These are phyloP conservation scores for Tachina fera DNA, from an alignment of 2,888 invertebrate species.

Conservation along the genomic window DNA sequence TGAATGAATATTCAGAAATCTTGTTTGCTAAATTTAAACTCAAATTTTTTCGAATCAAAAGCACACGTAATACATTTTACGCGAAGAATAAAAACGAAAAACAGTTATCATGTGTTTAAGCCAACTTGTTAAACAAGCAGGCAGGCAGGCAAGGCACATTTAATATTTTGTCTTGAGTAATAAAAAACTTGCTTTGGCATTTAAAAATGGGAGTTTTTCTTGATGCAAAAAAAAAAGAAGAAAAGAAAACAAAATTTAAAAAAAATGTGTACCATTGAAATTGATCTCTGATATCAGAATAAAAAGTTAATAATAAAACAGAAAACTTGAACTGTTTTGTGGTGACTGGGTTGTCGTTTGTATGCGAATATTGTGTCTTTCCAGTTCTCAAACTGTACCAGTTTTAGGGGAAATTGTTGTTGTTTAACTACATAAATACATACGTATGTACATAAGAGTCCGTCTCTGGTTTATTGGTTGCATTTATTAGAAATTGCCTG, in stretches of 20 bases:
- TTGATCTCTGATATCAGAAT: constrained; percentile 66
- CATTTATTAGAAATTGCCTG: constrained; percentile 36
- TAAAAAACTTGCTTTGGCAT: constrained; percentile 48
- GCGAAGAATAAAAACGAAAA: constrained; percentile 19
- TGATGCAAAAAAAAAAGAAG: constrained; percentile 23
- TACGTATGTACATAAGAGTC: constrained; percentile 22
- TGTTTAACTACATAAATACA: background rate
- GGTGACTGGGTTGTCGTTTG: constrained; percentile 15
- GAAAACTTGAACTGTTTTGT: constrained; percentile 50
- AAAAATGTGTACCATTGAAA: constrained; percentile 67
- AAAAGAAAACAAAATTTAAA: constrained; percentile 11
- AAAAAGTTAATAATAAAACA: constrained; percentile 21
- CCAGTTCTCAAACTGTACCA: constrained; percentile 13
- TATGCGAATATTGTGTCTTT: background rate
- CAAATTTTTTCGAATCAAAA: background rate
- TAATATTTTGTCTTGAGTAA: background rate
- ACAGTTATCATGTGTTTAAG: constrained; percentile 36
- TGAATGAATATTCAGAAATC: constrained; percentile 25
- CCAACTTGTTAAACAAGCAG: constrained; percentile 38
- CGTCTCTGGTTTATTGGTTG: constrained; percentile 56
- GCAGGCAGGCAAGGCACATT: background rate
- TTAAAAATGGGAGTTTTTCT: constrained; percentile 42
- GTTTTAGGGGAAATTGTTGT: constrained; percentile 35
- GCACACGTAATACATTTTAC: constrained; percentile 39
- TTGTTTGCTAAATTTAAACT: background rate